Evolutionary conservation across 2,888 invertebrate species (phyloP).

Genomic region (Tricholauxania praeusta): DNA sequence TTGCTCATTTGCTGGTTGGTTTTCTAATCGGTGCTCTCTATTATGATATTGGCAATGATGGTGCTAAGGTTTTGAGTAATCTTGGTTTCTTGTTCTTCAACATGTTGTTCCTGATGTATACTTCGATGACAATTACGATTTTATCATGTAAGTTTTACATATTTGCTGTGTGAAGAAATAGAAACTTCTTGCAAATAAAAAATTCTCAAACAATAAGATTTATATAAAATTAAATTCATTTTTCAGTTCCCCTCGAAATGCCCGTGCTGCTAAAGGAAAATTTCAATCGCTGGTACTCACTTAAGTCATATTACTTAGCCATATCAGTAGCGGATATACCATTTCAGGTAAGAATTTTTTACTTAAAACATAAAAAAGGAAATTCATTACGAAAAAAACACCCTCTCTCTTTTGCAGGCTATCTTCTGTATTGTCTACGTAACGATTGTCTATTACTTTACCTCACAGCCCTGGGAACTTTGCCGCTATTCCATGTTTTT

Average conservation of each 20-base stretch:
- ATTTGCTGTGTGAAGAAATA: not conserved
- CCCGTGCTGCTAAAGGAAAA: slow-evolving; percentile 94
- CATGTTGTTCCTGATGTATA: slow-evolving; percentile 98
- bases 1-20: slow-evolving; percentile 94
- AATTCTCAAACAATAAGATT: not conserved
- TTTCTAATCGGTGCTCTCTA: slow-evolving; percentile 95
- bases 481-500: slow-evolving; percentile 90
- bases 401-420: slow-evolving; percentile 74
- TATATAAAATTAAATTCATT: slow-evolving; percentile 1
- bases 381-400: not conserved
- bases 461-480: slow-evolving; percentile 89
- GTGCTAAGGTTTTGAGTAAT: slow-evolving; percentile 95
- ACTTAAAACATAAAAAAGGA: not conserved
- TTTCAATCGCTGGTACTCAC: slow-evolving; percentile 96
- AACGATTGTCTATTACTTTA: slow-evolving; percentile 93
- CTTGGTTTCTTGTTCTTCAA: slow-evolving; percentile 98
- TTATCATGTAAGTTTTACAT: slow-evolving; percentile 83
- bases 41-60: slow-evolving; percentile 96
- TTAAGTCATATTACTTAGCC: slow-evolving; percentile 93
- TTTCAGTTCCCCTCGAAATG: slow-evolving; percentile 92
- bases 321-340: slow-evolving; percentile 97
- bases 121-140: slow-evolving; percentile 99
- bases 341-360: slow-evolving; percentile 82
- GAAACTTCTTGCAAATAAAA: too few species aligned
- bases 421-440: slow-evolving; percentile 94